Conservation (phyloP, 2,797 vertebrate species). For the Tangara arthus region DNA sequence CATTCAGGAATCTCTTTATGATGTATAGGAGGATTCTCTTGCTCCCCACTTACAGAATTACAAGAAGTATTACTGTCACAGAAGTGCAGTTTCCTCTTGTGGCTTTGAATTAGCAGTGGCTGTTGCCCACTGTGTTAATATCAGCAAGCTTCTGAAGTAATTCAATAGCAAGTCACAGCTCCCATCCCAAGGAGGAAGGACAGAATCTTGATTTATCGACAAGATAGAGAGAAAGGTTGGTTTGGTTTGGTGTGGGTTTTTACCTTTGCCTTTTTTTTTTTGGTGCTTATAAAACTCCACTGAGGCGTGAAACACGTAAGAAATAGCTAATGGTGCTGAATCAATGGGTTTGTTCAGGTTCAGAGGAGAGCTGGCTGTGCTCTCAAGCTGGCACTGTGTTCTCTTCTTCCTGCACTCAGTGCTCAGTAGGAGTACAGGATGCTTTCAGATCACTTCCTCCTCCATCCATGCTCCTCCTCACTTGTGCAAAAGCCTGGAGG, state of each 20-base stretch:
- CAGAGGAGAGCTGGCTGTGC: not conserved
- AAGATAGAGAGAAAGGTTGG: not conserved
- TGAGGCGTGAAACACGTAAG: fast-evolving
- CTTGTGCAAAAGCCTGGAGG: not conserved
- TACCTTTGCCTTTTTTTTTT: not conserved
- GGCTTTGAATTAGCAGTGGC: not conserved
- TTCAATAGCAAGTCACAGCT: not conserved
- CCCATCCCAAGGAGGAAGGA: not conserved
- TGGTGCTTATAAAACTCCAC: fast-evolving
- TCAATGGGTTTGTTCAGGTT: not conserved
- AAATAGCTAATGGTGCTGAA: not conserved
- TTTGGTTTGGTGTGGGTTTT: not conserved
- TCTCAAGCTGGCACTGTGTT: not conserved
- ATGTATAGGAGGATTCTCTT: not conserved
- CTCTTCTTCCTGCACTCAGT: not conserved
- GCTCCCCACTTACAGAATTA: not conserved
- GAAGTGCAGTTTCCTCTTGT: not conserved
- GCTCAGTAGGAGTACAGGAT: not conserved
- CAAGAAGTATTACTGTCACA: not conserved
- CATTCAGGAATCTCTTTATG: not conserved
- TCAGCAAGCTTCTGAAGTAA: not conserved
- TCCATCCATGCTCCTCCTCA: not conserved
- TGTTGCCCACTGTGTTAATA: not conserved
- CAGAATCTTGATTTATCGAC: not conserved
- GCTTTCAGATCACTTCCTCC: not conserved